phyloP scores from a whole-genome alignment of 2,113 vertebrate species.

The Fukomys damarensis region DNA sequence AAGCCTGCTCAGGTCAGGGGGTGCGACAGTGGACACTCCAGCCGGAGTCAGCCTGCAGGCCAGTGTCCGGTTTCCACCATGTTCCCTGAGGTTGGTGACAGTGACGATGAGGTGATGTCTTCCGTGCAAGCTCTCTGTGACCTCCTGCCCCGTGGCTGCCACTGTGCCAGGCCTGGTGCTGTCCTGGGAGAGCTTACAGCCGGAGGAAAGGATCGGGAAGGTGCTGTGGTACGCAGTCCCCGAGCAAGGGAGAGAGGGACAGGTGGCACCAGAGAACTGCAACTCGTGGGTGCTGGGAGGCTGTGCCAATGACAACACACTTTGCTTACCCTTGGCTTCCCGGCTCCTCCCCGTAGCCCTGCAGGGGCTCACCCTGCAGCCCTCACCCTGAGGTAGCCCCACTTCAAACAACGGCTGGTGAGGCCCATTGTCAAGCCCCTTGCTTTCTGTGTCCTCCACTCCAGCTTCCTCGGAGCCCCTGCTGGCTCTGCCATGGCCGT shows the following conservation, averaged over 20 bases:
- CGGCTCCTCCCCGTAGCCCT: neutral
- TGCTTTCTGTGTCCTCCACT: too few species aligned
- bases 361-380: neutral
- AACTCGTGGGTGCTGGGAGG: neutral
- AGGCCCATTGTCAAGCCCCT: neutral
- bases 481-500: neutral
- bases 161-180: neutral
- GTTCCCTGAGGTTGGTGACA: too few species aligned
- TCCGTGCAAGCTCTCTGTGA: too few species aligned
- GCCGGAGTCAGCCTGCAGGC: neutral
- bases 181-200: neutral
- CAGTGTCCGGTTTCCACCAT: neutral
- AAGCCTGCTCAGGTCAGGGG: neutral
- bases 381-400: neutral
- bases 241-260: too few species aligned
- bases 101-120: neutral
- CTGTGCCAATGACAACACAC: neutral
- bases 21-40: neutral
- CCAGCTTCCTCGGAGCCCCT: neutral
- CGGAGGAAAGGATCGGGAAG: neutral
- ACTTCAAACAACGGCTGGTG: fast-evolving
- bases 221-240: neutral
- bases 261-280: too few species aligned
- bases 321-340: neutral
- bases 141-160: neutral